phyloP scores from a whole-genome alignment of 2,888 invertebrate species.

The Chromoteleia sp. region DNA sequence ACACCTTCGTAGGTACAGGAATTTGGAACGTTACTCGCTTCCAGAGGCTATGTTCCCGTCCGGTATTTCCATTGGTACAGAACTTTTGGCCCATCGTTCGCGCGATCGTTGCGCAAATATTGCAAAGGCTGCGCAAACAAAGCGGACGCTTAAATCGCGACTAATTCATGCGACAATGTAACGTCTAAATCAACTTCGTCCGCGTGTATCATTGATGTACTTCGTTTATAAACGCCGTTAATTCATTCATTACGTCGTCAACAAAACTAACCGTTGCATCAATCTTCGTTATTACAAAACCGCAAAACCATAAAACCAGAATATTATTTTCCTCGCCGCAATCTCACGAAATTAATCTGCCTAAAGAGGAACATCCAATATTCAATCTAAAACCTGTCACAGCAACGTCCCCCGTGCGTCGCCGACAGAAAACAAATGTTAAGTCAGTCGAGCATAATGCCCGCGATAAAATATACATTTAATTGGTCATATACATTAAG shows the following conservation, averaged over 20 bases:
- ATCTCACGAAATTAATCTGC: slow-evolving; percentile 43
- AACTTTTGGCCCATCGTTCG: too few species aligned
- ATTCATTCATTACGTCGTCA: slow-evolving; percentile 3
- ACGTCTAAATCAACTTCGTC: too few species aligned
- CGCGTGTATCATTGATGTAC: too few species aligned
- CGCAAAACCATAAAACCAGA: slow-evolving; percentile 39
- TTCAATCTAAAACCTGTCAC: slow-evolving; percentile 21
- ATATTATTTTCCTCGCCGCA: slow-evolving; percentile 10
- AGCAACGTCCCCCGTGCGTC: slow-evolving; percentile 1
- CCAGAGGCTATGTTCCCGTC: too few species aligned
- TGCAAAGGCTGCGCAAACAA: too few species aligned
- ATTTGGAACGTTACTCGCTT: too few species aligned
- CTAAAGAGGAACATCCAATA: slow-evolving; percentile 32
- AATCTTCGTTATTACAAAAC: slow-evolving; percentile 23
- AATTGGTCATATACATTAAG: slow-evolving; percentile 54
- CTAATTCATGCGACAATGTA: too few species aligned
- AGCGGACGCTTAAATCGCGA: too few species aligned
- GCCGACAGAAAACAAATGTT: slow-evolving; percentile 48
- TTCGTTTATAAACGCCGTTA: not conserved
- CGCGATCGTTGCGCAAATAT: too few species aligned
- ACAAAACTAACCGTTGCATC: slow-evolving; percentile 14
- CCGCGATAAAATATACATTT: slow-evolving; percentile 49
- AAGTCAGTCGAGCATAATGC: slow-evolving; percentile 38
- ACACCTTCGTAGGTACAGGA: too few species aligned
- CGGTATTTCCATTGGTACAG: too few species aligned